Base-by-base conservation (phyloP, 2,888 invertebrate genomes). In the Pseudococcus viburni region DNA sequence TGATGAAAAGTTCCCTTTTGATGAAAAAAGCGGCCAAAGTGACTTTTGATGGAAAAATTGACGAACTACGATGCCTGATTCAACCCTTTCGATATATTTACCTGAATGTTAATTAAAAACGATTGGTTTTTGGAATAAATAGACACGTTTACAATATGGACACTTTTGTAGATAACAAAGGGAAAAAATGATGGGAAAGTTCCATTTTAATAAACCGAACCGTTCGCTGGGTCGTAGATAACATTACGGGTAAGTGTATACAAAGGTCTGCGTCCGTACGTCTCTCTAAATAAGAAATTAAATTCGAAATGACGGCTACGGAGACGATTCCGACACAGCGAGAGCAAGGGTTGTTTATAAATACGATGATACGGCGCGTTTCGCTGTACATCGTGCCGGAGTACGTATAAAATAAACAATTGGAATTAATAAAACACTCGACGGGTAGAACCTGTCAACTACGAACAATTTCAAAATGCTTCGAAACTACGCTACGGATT, bases 361-460 rank as follows among this genome's bases (percentile, higher is more conserved):
- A 73, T 73, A 73, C 68, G 15, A 73, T 33, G 26, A 73, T 73
- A 73, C 15, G 68, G 68, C 26, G n/a, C 55, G 55, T 59, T 59
- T 59, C 59, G 59, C 8, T 55, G 26, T 33, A 33, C 55, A 17
- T 59, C 9, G n/a, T 8, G 55, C 15, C 51, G 55, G 5, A 19
- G 26, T 19, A 59, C 8, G 26, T 33, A 33, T 73, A 73, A 73
- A 73, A 33, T 73, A 73, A 73, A 73, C 68, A 73, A 73, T 73
- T 73, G 5, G 26, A 73, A 73, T 73, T 73, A 73, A 73, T 73
- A 73, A 73, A 73, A 73, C 68, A 73, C 68, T 73, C 68, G 26
- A 73, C 59, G 68, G 68, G 68, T 73, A 73, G 15, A 73, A 73
- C 68, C 68, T 73, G 68, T 73, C 68, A 73, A 33, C 68, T 73